Conservation (phyloP, 2,888 invertebrate species). For the Phalangium opilio region DNA sequence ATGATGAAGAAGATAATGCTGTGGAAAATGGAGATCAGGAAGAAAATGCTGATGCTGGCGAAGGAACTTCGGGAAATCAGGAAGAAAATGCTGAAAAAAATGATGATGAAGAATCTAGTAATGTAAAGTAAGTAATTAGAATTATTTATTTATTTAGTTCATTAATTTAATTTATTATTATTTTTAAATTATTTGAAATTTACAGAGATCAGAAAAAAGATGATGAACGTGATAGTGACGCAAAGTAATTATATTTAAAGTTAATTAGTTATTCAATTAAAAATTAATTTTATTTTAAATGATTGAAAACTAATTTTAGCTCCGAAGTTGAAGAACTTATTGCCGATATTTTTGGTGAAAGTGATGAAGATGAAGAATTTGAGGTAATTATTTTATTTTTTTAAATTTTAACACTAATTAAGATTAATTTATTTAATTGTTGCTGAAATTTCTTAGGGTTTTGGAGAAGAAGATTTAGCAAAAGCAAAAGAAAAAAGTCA, state of each 20-base stretch:
- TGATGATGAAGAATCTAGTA: background rate
- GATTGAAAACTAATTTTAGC: constrained; percentile 3
- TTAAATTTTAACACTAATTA: constrained; percentile 8
- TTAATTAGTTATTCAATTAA: background rate
- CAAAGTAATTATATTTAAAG: constrained; percentile 8
- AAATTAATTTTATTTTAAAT: background rate
- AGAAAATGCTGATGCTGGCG: background rate
- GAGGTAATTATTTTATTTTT: constrained; percentile 23
- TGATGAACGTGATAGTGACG: constrained; percentile 13
- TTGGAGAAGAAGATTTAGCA: constrained; percentile 24
- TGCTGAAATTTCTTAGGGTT: constrained; percentile 23
- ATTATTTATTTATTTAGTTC: background rate
- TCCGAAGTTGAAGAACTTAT: constrained; percentile 29
- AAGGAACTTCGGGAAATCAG: background rate
- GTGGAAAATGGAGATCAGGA: background rate
- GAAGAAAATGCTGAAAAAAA: constrained; percentile 1
- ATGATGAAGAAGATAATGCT: constrained; percentile 4
- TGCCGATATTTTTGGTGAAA: constrained; percentile 36
- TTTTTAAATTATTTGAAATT: too few relatives aligned
- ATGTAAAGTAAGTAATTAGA: background rate
- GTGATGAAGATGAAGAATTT: constrained; percentile 35
- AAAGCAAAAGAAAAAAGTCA: constrained; percentile 22
- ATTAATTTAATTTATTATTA: too few relatives aligned
- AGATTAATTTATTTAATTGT: constrained; percentile 21
- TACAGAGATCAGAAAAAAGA: too few relatives aligned